phyloP scores from a whole-genome alignment of 2,888 invertebrate genomes.

The Idaea biselata region DNA sequence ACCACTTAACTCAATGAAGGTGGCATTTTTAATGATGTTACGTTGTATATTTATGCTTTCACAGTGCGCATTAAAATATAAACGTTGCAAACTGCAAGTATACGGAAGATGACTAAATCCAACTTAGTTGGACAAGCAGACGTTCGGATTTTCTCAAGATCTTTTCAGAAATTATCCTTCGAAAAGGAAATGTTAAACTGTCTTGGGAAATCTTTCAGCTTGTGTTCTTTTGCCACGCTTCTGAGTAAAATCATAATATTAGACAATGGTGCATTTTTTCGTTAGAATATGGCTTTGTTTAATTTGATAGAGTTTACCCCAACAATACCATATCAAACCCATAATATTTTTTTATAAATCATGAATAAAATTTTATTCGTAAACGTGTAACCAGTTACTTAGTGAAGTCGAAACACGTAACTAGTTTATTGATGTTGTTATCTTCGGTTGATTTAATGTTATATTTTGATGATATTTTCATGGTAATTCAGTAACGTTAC shows the following conservation, averaged over 20 bases:
- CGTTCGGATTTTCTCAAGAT: too few relatives aligned
- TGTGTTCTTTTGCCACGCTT: too few relatives aligned
- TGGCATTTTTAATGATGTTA: constrained; percentile 21
- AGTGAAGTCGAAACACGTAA: constrained; percentile 35
- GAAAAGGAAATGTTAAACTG: too few relatives aligned
- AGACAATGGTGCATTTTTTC: too few relatives aligned
- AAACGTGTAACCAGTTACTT: constrained; percentile 41
- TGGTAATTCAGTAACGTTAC: not conserved
- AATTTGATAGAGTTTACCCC: not conserved
- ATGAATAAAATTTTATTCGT: not conserved
- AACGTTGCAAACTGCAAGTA: not conserved
- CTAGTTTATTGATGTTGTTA: constrained; percentile 12
- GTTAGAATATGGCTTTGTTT: not conserved
- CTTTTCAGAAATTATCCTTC: too few relatives aligned
- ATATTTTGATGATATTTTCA: not conserved
- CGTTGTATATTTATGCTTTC: constrained; percentile 11
- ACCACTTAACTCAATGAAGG: constrained; percentile 29
- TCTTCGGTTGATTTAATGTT: not conserved
- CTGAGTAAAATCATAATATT: too few relatives aligned
- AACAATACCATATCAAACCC: not conserved
- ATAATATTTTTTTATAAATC: not conserved
- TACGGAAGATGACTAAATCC: not conserved
- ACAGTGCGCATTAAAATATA: not conserved
- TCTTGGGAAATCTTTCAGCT: too few relatives aligned
- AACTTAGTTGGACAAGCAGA: too few relatives aligned